Conservation (phyloP, 2,797 vertebrate species). For the Brachymystax lenok region DNA sequence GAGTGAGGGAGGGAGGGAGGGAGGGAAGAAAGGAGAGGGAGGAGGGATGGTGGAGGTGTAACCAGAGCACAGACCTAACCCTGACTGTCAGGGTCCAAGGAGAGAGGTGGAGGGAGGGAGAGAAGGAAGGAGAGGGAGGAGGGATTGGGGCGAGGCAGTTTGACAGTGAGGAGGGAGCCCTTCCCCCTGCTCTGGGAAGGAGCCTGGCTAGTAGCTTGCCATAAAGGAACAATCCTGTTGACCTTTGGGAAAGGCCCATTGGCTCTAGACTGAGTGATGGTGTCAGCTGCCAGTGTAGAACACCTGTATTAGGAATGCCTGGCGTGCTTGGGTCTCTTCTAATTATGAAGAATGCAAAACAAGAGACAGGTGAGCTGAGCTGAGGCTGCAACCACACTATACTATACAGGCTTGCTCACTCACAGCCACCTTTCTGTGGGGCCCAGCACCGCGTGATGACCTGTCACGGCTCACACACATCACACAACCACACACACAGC, state of each 20-base stretch:
- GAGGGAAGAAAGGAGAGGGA: background rate
- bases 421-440: constrained; percentile 34
- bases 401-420: constrained; percentile 31
- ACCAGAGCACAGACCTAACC: constrained; percentile 36
- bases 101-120: constrained; percentile 44
- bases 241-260: constrained; percentile 1
- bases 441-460: constrained; percentile 52
- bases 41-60: constrained; percentile 27
- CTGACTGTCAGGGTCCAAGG: constrained; percentile 48
- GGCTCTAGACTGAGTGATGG: constrained; percentile 27
- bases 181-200: background rate
- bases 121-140: constrained; percentile 30
- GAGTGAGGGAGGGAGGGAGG: constrained; percentile 7
- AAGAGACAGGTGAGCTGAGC: constrained; percentile 60
- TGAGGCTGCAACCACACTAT: constrained; percentile 32
- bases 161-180: background rate
- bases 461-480: constrained; percentile 30
- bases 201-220: background rate
- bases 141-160: background rate
- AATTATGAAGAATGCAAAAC: constrained; percentile 78
- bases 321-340: constrained; percentile 65
- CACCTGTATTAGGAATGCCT: constrained; percentile 28
- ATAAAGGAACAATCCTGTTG: background rate
- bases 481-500: constrained; percentile 4
- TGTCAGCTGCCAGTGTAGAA: constrained; percentile 30